Percentiles rank a stretch among this genome's conserved stretches.
phyloP scores from a whole-genome alignment of 2,113 vertebrate genomes.

The Semicossyphus pulcher region DNA sequence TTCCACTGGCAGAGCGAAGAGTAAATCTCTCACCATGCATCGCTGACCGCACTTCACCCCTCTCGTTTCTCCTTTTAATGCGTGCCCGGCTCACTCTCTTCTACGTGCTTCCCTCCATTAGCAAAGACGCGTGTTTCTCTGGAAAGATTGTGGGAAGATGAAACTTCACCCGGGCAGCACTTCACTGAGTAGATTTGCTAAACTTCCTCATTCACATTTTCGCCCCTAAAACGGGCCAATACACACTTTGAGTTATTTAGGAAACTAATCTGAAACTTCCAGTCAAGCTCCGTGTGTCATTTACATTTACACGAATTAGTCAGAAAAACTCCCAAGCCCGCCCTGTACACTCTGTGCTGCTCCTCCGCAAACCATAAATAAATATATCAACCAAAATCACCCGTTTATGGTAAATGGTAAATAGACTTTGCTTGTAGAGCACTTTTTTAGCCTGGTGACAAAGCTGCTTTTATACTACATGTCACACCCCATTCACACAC shows the following conservation, averaged over 20 bases:
- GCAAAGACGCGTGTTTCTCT: neutral
- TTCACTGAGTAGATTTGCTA: neutral
- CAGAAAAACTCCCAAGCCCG: no score
- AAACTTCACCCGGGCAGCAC: neutral
- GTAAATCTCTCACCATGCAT: neutral
- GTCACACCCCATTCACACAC: no score
- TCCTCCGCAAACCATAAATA: no score
- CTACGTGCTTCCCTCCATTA: neutral
- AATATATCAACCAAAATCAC: no score
- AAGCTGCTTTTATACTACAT: no score
- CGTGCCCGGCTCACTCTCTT: neutral
- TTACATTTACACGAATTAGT: no score
- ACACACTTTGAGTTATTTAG: neutral
- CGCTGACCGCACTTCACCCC: neutral
- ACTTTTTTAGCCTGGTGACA: no score
- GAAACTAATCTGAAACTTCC: neutral
- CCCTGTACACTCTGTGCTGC: no score
- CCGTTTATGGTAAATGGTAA: no score
- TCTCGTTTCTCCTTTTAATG: neutral
- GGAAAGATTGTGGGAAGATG: neutral
- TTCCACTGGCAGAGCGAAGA: neutral
- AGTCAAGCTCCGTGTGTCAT: no score
- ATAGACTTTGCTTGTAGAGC: no score
- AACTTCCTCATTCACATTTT: neutral
- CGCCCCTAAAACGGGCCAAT: neutral